Base-by-base conservation (phyloP, 2,113 vertebrate genomes). In the Andinoacara biseriatus region DNA sequence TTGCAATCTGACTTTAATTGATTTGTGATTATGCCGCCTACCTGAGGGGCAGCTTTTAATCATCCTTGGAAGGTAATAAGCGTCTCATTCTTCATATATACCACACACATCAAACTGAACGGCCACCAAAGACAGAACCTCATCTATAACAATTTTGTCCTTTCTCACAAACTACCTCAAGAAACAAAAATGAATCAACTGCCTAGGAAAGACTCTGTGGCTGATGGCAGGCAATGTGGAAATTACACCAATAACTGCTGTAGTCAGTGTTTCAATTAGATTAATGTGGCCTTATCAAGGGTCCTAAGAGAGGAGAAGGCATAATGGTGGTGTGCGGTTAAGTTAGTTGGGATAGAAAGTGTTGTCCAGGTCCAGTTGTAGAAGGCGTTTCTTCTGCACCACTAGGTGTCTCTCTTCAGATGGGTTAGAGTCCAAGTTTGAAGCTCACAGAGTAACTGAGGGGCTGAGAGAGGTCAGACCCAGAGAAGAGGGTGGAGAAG, bases 391-490 rank as follows among this genome's bases (percentile, higher is more conserved):
- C 54, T 22, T 69, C 76, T 69, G 7, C 72, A 91, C 93, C 95
- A 94, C 93, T 90, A 95, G 93, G 87, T 93, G 95, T 91, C 94
- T 90, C 93, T 93, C 91, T 93, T 94, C 90, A 89, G 82, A 90
- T 85, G 74, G 86, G 75, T 83, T 81, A 49, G 76, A 76, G 78
- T 52, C 22, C 10, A 1, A 58, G 74, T n/a, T 57, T 78, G 78
- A 78, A 76, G 54, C 78, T 80, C 84, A 82, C 79, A 80, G 40
- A 62, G 52, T 75, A 81, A 74, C 75, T 76, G 58, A 83, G 67
- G 58, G 74, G 67, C 83, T 87, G 89, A 78, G 84, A 90, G 74
- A 89, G 88, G 89, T 92, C 89, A 90, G 83, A 78, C 58, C 57
- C 29, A 76, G 35, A 82, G 74, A 78, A 58, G 65, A 74, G 38